A percentile compares a stretch with the other conserved stretches of the same genome.
phyloP scores from a whole-genome alignment of 2,113 vertebrate genomes.

The Beaufortia kweichowensis region DNA sequence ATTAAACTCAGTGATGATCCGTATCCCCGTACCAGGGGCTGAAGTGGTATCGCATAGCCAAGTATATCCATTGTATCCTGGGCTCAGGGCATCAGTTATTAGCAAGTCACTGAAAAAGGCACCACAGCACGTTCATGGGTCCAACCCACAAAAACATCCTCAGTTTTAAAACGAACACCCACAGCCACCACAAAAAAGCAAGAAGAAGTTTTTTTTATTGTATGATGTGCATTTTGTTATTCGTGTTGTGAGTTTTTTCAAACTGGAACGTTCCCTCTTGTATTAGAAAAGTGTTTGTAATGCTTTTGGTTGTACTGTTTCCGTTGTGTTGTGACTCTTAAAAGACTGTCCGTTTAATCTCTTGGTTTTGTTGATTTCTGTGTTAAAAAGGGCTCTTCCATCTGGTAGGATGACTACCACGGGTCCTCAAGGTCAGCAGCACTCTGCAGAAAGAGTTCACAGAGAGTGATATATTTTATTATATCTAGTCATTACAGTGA shows the following conservation, averaged over 20 bases:
- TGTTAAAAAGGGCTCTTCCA: constrained; percentile 82
- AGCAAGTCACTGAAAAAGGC: constrained; percentile 60
- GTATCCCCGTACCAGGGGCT: constrained; percentile 25
- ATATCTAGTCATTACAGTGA: not conserved
- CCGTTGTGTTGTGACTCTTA: constrained; percentile 49
- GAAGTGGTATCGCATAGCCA: constrained; percentile 48
- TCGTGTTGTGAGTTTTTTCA: constrained; percentile 64
- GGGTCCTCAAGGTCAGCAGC: constrained; percentile 94
- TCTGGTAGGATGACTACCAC: constrained; percentile 84
- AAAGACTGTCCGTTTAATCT: constrained; percentile 65
- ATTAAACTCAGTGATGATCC: constrained; percentile 67
- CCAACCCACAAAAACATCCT: constrained; percentile 46
- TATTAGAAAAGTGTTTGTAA: constrained; percentile 66
- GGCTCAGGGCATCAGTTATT: constrained; percentile 33
- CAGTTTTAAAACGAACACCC: constrained; percentile 49
- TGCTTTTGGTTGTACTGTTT: constrained; percentile 72
- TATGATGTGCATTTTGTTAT: constrained; percentile 41
- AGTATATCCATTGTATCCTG: constrained; percentile 39
- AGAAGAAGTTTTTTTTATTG: constrained; percentile 32
- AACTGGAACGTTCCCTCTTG: constrained; percentile 58
- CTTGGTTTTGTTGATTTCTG: constrained; percentile 82
- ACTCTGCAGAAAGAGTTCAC: constrained; percentile 78
- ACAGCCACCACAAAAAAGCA: constrained; percentile 47
- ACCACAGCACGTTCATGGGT: constrained; percentile 53
- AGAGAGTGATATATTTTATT: not conserved